These are phyloP conservation scores for Diorhabda sublineata DNA, from an alignment of 1,140 invertebrate species.

Conservation along the genomic window DNA sequence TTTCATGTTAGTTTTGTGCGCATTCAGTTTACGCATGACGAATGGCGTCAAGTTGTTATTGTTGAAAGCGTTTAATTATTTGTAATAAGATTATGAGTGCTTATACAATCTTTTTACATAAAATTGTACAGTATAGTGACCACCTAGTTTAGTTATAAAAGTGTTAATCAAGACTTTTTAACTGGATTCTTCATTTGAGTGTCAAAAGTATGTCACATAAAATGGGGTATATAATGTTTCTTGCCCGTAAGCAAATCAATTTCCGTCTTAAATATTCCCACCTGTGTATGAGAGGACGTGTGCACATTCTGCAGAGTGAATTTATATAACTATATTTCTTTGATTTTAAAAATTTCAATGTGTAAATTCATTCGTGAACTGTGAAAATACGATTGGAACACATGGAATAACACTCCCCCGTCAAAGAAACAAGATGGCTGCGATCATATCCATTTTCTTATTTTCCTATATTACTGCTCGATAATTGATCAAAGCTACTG, in stretches of 20 bases:
- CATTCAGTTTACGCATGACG: constrained; percentile 41
- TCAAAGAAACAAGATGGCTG: constrained; percentile 48
- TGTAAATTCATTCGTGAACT: background rate
- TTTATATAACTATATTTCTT: background rate
- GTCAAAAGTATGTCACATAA: constrained; percentile 49
- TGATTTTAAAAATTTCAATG: constrained; percentile 9
- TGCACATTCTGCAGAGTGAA: constrained; percentile 13
- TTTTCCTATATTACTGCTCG: constrained; percentile 23
- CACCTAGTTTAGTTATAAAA: constrained; percentile 30
- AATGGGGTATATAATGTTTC: constrained; percentile 49
- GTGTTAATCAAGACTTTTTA: constrained; percentile 26
- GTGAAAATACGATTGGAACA: constrained; percentile 41
- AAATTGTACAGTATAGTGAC: constrained; percentile 36
- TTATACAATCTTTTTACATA: constrained; percentile 40
- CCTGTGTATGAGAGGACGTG: constrained; percentile 23
- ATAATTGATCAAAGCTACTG: constrained; percentile 3
- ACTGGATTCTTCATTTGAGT: constrained; percentile 30
- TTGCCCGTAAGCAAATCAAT: constrained; percentile 46
- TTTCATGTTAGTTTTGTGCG: constrained; percentile 25
- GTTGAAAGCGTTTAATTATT: constrained; percentile 48
- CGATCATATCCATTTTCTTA: constrained; percentile 42
- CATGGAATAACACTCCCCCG: constrained; percentile 49
- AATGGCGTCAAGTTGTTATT: constrained; percentile 50
- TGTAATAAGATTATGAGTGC: constrained; percentile 47
- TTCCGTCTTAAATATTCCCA: constrained; percentile 31